phyloP scores from a whole-genome alignment of 2,113 vertebrate genomes.

The Labeo rohita region DNA sequence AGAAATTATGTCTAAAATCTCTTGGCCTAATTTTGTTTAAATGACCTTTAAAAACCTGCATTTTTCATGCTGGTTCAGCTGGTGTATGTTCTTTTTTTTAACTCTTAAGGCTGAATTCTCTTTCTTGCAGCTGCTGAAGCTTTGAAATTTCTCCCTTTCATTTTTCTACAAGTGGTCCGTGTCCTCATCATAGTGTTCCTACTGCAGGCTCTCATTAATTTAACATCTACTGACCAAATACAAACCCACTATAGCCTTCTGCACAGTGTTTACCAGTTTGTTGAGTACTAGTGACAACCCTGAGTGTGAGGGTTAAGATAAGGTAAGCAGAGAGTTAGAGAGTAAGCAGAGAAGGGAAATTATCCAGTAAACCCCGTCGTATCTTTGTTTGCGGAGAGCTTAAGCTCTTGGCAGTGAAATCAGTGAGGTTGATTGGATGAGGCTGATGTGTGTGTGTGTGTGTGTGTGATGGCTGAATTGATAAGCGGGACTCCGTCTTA shows the following conservation, averaged over 20 bases:
- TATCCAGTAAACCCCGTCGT: slow-evolving; percentile 30
- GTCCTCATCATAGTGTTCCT: neutral
- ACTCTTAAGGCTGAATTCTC: neutral
- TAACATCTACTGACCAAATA: slow-evolving; percentile 9
- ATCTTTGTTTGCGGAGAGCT: slow-evolving; percentile 35
- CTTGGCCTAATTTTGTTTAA: neutral
- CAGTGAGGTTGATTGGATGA: slow-evolving; percentile 21
- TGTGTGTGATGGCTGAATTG: slow-evolving; percentile 3
- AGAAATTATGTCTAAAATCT: neutral
- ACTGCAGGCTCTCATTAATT: neutral
- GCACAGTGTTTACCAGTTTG: slow-evolving; percentile 10
- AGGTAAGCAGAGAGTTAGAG: slow-evolving; percentile 15
- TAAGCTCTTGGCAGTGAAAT: slow-evolving; percentile 28
- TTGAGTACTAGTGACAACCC: slow-evolving; percentile 10
- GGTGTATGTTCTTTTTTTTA: neutral
- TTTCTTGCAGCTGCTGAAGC: neutral
- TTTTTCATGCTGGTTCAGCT: neutral
- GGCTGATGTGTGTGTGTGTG: neutral
- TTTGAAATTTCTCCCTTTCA: neutral
- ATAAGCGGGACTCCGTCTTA: slow-evolving; percentile 10
- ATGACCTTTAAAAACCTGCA: neutral
- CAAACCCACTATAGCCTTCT: slow-evolving; percentile 9
- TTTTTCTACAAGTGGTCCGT: neutral
- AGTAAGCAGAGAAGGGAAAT: slow-evolving; percentile 18
- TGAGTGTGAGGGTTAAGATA: slow-evolving; percentile 37